Evolutionary conservation across 2,888 invertebrate species (phyloP).

Genomic region (Leucophenga maculata): DNA sequence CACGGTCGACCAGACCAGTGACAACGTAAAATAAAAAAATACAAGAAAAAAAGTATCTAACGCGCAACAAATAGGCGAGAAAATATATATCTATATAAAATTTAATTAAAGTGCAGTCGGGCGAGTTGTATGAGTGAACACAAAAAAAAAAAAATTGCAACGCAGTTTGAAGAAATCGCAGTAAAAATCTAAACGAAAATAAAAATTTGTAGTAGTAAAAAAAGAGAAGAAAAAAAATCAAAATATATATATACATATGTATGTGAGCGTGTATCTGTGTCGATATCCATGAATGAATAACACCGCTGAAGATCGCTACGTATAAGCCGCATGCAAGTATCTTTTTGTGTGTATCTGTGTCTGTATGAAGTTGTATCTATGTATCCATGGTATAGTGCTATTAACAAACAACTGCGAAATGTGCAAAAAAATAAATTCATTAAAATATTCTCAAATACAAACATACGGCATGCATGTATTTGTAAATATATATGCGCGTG

Average conservation of each 20-base stretch:
- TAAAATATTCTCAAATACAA: constrained; percentile 33
- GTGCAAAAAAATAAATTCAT: constrained; percentile 16
- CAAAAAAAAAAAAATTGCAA: not conserved
- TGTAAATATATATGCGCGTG: constrained; percentile 22
- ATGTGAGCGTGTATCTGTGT: not conserved
- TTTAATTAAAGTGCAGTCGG: constrained; percentile 14
- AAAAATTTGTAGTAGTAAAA: not conserved
- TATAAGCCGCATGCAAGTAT: not conserved
- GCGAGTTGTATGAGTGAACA: not conserved
- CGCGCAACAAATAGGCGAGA: not conserved
- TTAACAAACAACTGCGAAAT: constrained; percentile 22
- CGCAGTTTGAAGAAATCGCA: not conserved
- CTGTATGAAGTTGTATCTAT: not conserved
- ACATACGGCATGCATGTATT: constrained; percentile 35
- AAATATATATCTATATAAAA: not conserved
- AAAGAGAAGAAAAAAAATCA: not conserved
- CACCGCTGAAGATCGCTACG: no score
- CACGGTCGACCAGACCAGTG: constrained; percentile 15
- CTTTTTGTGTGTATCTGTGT: not conserved
- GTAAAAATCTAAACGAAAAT: not conserved
- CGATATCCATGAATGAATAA: constrained; percentile 22
- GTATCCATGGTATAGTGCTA: constrained; percentile 8
- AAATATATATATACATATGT: not conserved
- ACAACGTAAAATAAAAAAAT: not conserved
- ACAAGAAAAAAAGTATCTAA: constrained; percentile 2